Conservation (phyloP, 2,888 invertebrate genomes). For the Alcis repandata region DNA sequence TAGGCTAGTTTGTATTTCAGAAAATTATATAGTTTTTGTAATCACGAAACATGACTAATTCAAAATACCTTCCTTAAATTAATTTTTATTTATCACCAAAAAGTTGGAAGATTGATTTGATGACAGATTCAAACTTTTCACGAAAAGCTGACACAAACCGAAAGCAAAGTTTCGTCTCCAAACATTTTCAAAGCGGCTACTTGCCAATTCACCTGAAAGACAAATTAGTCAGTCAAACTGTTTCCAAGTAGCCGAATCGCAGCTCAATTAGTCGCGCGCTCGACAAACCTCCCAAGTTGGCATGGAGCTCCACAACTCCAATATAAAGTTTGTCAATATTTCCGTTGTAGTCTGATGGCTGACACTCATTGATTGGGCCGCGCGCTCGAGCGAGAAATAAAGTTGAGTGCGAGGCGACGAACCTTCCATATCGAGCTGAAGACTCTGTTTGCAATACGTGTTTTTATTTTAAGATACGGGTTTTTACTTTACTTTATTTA, state of each 20-base stretch:
- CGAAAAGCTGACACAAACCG: constrained; percentile 17
- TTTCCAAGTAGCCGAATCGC: constrained; percentile 38
- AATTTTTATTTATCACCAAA: not conserved
- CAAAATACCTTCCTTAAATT: not conserved
- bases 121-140: constrained; percentile 3
- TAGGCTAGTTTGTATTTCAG: too few relatives aligned
- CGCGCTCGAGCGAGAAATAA: constrained; percentile 73
- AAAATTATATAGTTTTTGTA: too few relatives aligned
- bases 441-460: constrained; percentile 21
- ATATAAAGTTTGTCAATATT: constrained; percentile 82
- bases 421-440: constrained; percentile 22
- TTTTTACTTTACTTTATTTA: not conserved
- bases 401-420: constrained; percentile 53
- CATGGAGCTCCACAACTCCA: constrained; percentile 63
- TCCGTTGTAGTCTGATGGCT: constrained; percentile 67
- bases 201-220: constrained; percentile 40
- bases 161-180: constrained; percentile 14
- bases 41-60: too few relatives aligned
- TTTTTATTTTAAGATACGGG: constrained; percentile 12
- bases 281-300: constrained; percentile 49
- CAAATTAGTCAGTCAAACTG: constrained; percentile 37
- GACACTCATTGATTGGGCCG: constrained; percentile 77
- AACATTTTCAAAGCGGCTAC: constrained; percentile 31
- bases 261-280: constrained; percentile 44
- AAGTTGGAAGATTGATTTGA: constrained; percentile 10